phyloP scores from a whole-genome alignment of 2,888 invertebrate genomes.

The Drosophila dives region DNA sequence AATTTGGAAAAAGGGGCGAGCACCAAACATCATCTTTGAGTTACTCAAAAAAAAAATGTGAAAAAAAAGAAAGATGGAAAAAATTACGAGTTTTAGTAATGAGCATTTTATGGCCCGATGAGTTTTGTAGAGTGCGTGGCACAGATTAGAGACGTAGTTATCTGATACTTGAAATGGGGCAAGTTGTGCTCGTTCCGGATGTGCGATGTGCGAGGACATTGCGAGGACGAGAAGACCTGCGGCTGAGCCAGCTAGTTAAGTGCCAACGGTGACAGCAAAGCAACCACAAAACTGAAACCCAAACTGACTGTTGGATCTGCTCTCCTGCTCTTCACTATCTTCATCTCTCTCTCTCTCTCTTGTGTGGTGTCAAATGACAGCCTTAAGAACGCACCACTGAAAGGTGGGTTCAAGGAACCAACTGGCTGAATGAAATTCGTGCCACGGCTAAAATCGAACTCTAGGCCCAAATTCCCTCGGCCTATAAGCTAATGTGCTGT shows the following conservation, averaged over 20 bases:
- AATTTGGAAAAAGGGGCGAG: slow-evolving; percentile 34
- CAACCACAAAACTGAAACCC: slow-evolving; percentile 58
- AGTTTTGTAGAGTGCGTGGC: slow-evolving; percentile 57
- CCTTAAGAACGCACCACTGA: slow-evolving; percentile 26
- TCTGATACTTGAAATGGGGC: slow-evolving; percentile 37
- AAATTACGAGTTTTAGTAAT: slow-evolving; percentile 33
- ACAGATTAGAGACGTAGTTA: slow-evolving; percentile 51
- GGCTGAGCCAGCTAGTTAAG: slow-evolving; percentile 46
- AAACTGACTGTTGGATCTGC: slow-evolving; percentile 47
- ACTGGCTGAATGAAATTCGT: slow-evolving; percentile 31
- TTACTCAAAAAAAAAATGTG: slow-evolving; percentile 18
- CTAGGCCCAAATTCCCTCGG: slow-evolving; percentile 20
- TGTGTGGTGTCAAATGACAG: slow-evolving; percentile 70
- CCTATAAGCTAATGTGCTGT: slow-evolving; percentile 8
- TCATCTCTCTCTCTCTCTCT: neutral
- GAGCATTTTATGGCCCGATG: slow-evolving; percentile 59
- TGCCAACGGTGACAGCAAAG: slow-evolving; percentile 28
- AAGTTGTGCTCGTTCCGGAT: slow-evolving; percentile 27
- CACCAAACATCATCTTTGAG: slow-evolving; percentile 34
- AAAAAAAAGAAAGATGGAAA: neutral
- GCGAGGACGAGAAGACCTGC: slow-evolving; percentile 2
- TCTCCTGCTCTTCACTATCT: slow-evolving; percentile 4
- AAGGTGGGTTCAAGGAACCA: slow-evolving; percentile 56
- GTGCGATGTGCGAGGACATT: slow-evolving; percentile 36
- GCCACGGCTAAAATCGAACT: slow-evolving; percentile 37